Conservation (phyloP, 2,888 invertebrate genomes). For the Agonopterix heracliana region DNA sequence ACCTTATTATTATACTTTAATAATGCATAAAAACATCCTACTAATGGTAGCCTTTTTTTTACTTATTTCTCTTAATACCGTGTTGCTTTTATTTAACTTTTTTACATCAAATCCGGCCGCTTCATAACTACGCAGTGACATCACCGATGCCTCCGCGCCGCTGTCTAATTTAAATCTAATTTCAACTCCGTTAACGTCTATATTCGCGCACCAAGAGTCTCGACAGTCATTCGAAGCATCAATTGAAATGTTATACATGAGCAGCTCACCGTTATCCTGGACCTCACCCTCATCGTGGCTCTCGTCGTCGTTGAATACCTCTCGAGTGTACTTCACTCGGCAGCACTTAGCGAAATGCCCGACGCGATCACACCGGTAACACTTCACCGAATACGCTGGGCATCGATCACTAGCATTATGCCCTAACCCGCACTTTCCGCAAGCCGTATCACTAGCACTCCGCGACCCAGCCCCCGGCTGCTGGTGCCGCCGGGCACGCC, state of each 20-base stretch:
- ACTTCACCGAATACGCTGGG: not conserved
- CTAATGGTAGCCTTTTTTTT: constrained; percentile 2
- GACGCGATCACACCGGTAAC: constrained; percentile 3
- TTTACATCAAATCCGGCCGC: not conserved
- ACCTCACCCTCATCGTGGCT: not conserved
- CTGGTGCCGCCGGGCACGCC: not conserved
- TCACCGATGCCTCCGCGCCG: constrained; percentile 6
- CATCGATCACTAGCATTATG: not conserved
- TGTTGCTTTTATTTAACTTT: not conserved
- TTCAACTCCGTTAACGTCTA: not conserved
- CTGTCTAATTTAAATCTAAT: constrained; percentile 8
- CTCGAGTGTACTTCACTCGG: not conserved
- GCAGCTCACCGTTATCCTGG: constrained; percentile 3
- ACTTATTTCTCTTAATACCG: constrained; percentile 4
- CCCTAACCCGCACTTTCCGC: not conserved
- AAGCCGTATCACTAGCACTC: not conserved
- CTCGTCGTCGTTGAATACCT: not conserved
- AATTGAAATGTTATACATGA: constrained; percentile 3
- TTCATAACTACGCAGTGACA: not conserved
- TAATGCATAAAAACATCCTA: constrained; percentile 4
- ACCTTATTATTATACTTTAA: not conserved
- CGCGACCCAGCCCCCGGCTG: not conserved
- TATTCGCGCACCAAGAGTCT: not conserved
- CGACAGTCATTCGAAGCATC: not conserved
- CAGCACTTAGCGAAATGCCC: constrained; percentile 5